Base-by-base conservation (phyloP, 2,888 invertebrate genomes). In the Eristalinus aeneus region DNA sequence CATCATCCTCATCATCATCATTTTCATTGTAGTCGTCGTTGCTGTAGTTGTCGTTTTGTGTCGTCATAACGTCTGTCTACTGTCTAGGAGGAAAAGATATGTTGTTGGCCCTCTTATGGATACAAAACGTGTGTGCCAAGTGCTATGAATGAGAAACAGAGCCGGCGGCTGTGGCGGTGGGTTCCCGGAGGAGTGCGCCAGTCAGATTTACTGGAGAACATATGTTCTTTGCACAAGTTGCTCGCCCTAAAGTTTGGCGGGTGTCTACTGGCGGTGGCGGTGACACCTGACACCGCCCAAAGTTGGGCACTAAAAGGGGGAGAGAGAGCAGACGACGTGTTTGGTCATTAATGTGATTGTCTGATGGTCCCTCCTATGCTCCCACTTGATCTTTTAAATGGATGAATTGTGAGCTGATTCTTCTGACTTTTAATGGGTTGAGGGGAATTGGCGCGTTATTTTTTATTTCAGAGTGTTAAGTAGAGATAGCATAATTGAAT, bases 1-100 rank as follows among this genome's bases (percentile, higher is more conserved):
- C 64, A 63, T 65, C 64, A 32, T 56, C 34, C 27, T 74, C 64
- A 16, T 58, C 63, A 56, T 74, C 64, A 22, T 72, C 71, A 54
- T 63, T 53, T 53, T 64, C 64, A 22, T 54, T 31, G 32, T 73
- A n/a, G 34, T 74, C 73, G 23, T 56, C 63, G 64, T 74, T 64
- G 32, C 61, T 60, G 63, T 53, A 46, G 63, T 64, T 54, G 32
- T 54, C 53, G 32, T 63, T 23, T 54, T 34, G 54, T 74, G 34
- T 46, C 64, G 65, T 74, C 74, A 36, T 58, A 54, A 80, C 74
- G 84, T 74, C 80, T 84, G 71, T 46, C 74, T 74, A 69, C 39
- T 61, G 80, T 79, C 80, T 84, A 74, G 84, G 65, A 61, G 23
- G 16, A 16, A 16, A 34, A 16, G n/a, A 16, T 16, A 16, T 46